These are phyloP conservation scores for Onychostruthus taczanowskii DNA, from an alignment of 2,113 vertebrate genomes.

Conservation along the genomic window DNA sequence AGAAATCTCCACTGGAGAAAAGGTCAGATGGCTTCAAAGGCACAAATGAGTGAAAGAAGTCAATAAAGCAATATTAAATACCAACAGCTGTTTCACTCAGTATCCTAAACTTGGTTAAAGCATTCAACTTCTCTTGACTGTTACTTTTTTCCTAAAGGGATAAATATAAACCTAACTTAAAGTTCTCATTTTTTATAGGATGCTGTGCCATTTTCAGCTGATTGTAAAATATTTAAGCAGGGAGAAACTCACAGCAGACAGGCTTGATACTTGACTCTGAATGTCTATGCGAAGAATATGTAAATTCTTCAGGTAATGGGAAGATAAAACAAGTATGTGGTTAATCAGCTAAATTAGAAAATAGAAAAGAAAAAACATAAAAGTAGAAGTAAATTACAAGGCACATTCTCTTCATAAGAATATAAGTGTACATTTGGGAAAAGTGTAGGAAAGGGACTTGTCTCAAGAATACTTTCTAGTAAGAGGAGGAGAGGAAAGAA, in stretches of 20 bases:
- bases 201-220: not conserved
- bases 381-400: not conserved
- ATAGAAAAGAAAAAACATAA: not conserved
- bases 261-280: not conserved
- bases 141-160: not conserved
- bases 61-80: not conserved
- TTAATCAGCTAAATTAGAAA: not conserved
- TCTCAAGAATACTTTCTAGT: not conserved
- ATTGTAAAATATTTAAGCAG: not conserved
- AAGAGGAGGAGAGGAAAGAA: slow-evolving; percentile 16
- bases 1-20: not conserved
- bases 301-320: not conserved
- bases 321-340: not conserved
- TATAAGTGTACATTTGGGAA: not conserved
- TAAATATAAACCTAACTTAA: not conserved
- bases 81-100: not conserved
- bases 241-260: not conserved
- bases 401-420: not conserved
- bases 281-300: fast-evolving
- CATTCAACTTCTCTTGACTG: not conserved
- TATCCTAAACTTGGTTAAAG: not conserved
- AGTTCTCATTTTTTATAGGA: not conserved
- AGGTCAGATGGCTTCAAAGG: not conserved
- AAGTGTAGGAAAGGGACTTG: not conserved
- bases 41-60: not conserved